Evolutionary conservation across 2,797 vertebrate genomes (phyloP), one percentile per base, ranked within the genome.

Genomic region (Sebastes hubbsi): DNA sequence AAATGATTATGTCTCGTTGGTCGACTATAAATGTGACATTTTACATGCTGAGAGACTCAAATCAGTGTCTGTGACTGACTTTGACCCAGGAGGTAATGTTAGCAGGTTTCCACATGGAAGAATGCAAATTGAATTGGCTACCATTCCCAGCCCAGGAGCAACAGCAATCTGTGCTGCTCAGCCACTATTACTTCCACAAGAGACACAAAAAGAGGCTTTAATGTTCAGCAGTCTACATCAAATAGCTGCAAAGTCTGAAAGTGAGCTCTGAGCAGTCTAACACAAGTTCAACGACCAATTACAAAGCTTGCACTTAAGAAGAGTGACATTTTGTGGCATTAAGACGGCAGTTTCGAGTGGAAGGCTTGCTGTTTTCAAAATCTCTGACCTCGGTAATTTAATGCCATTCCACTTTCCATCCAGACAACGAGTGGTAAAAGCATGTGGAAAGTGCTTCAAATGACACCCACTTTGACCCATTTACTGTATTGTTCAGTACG

Each of bases 321-420:
- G 54, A 71, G 62, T 77, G 78, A 80, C 81, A 68, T 80, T 87
- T 46, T 18, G 42, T 38, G 61, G 30, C 55, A 59, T 62, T 59
- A 60, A 71, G 61, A 38, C 69, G 18, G 11, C 61, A 4, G 20
- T 67, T 32, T 49, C 38, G 58, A 67, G 66, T 16, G 65, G 54
- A 70, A 58, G 42, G 16, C 22, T 42, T 32, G 24, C 34, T 54
- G 34, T 27, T 65, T 49, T 18, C 77, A 74, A 74, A 65, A 63
- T 60, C 72, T 87, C 63, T 79, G 78, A 82, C 83, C 80, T 65
- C 18, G 4, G 64, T 75, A 8, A 84, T 86, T 86, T 87, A 63
- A 81, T 27, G 78, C 38, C 30, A 32, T 69, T 86, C 46, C 56
- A 68, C 69, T 80, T 82, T 72, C 72, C 62, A 62, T 55, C 74